phyloP scores from a whole-genome alignment of 2,888 invertebrate genomes.

The Phlogophora meticulosa region DNA sequence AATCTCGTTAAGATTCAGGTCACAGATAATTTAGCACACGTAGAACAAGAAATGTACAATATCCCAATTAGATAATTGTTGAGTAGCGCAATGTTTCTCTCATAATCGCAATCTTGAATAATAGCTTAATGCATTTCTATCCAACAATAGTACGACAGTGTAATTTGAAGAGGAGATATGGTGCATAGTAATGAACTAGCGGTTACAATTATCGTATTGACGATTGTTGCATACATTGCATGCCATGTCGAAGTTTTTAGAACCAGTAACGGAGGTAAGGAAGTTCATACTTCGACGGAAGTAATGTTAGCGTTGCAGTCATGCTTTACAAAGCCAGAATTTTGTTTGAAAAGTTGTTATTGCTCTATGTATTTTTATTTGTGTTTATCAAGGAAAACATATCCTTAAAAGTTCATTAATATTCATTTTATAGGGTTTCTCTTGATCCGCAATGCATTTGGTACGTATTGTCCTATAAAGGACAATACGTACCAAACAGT shows the following conservation, averaged over 20 bases:
- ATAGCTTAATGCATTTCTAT: slow-evolving; percentile 52
- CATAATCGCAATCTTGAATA: slow-evolving; percentile 44
- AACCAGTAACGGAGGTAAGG: slow-evolving; percentile 20
- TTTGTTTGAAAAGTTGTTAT: background rate
- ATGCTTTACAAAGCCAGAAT: background rate
- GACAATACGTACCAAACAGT: background rate
- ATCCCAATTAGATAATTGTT: slow-evolving; percentile 56
- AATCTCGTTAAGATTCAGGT: slow-evolving; percentile 59
- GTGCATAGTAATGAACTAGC: slow-evolving; percentile 22
- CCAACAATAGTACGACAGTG: slow-evolving; percentile 5
- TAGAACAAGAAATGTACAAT: slow-evolving; percentile 54
- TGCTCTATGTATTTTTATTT: background rate
- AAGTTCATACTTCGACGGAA: slow-evolving; percentile 21
- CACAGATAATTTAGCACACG: slow-evolving; percentile 52
- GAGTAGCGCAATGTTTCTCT: slow-evolving; percentile 32
- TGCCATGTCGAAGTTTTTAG: background rate
- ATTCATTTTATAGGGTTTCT: slow-evolving; percentile 3
- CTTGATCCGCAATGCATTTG: background rate
- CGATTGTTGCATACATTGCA: slow-evolving; percentile 19
- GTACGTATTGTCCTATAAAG: too few relatives aligned
- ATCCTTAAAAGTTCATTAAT: slow-evolving; percentile 17
- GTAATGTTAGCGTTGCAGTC: background rate
- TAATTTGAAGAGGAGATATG: slow-evolving; percentile 17
- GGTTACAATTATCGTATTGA: slow-evolving; percentile 19
- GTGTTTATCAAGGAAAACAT: slow-evolving; percentile 21